Percentiles rank a stretch among this genome's conserved stretches.
Conservation (phyloP, 2,113 vertebrate species). For the Ginglymostoma cirratum region DNA sequence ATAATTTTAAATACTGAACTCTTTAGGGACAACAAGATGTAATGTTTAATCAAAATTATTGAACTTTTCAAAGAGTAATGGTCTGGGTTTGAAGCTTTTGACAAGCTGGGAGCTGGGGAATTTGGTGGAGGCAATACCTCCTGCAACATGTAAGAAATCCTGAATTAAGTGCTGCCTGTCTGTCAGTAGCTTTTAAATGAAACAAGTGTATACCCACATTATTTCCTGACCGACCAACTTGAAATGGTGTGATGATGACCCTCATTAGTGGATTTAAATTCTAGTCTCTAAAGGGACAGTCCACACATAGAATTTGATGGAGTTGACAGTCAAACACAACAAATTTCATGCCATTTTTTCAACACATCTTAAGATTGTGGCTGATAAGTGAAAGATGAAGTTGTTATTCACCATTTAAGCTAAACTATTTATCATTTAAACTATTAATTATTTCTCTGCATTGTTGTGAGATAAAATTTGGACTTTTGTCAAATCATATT, state of each 20-base stretch:
- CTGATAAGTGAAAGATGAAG: too few species aligned
- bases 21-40: not conserved
- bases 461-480: too few species aligned
- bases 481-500: too few species aligned
- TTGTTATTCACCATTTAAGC: too few species aligned
- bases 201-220: not conserved
- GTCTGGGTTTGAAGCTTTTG: not conserved
- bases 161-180: not conserved
- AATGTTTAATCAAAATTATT: not conserved
- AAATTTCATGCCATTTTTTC: not conserved
- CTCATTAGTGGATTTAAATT: not conserved
- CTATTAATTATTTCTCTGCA: too few species aligned
- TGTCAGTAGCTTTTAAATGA: not conserved
- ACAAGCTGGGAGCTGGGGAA: not conserved
- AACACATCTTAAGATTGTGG: too few species aligned
- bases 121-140: not conserved
- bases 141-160: not conserved
- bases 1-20: not conserved
- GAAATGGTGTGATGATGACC: not conserved
- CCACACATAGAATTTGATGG: not conserved
- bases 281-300: not conserved
- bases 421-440: too few species aligned
- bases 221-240: not conserved
- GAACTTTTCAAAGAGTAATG: not conserved
- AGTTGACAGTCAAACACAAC: not conserved